phyloP scores from a whole-genome alignment of 53 echinoderm and acorn worm genomes.

The Pentamera pediparva region DNA sequence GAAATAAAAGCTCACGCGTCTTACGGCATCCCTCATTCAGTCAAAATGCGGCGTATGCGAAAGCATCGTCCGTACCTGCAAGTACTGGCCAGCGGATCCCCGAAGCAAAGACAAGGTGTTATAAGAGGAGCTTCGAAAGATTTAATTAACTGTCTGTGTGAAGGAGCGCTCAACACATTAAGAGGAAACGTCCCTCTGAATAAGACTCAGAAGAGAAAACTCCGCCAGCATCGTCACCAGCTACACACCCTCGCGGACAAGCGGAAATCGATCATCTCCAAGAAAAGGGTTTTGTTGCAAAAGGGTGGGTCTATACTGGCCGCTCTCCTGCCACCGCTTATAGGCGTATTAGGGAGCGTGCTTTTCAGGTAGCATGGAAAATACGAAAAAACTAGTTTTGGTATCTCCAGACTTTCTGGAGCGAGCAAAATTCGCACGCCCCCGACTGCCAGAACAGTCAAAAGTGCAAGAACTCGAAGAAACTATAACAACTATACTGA shows the following conservation, averaged over 20 bases:
- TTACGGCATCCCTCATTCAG: too few relatives aligned
- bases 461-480: neutral
- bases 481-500: neutral
- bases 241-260: slow-evolving; percentile 40
- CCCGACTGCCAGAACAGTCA: neutral
- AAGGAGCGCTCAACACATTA: slow-evolving; percentile 46
- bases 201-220: slow-evolving; percentile 32
- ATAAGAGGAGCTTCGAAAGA: slow-evolving; percentile 54
- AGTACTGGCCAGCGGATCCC: slow-evolving; percentile 50
- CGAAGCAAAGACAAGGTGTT: slow-evolving; percentile 54
- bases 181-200: slow-evolving; percentile 57
- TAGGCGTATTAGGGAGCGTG: neutral
- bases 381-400: neutral
- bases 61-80: slow-evolving; percentile 51
- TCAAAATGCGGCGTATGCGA: slow-evolving; percentile 13
- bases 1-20: too few relatives aligned
- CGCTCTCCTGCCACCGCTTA: neutral
- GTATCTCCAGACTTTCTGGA: neutral
- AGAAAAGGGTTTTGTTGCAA: too few relatives aligned
- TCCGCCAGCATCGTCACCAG: slow-evolving; percentile 36
- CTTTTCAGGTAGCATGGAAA: neutral
- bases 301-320: too few relatives aligned
- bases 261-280: slow-evolving; percentile 3
- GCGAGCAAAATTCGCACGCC: neutral
- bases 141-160: slow-evolving; percentile 48